Percentiles rank a stretch among this genome's conserved stretches.
Evolutionary conservation across 2,888 invertebrate genomes (phyloP).

Genomic region (Polydrusus cervinus): DNA sequence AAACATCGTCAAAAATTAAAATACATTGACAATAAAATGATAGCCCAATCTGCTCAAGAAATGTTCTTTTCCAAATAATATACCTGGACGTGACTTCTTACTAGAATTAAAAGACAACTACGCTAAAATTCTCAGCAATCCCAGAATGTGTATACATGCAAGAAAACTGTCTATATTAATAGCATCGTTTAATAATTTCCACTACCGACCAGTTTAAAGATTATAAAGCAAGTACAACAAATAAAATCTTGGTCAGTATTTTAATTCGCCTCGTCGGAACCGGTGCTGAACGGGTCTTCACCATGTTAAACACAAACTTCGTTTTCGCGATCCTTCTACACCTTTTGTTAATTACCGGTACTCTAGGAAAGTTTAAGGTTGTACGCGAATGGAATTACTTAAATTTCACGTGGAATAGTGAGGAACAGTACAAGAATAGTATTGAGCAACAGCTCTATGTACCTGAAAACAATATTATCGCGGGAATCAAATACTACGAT

Average conservation of each 20-base stretch:
- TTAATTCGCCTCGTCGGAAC: conserved; percentile 15
- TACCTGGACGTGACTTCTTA: too few species aligned
- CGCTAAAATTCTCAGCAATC: not conserved
- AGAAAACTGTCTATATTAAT: conserved; percentile 36
- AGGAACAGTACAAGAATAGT: conserved; percentile 74
- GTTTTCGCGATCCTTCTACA: conserved; percentile 29
- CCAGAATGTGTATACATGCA: not conserved
- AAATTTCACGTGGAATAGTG: conserved; percentile 80
- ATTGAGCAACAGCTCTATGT: conserved; percentile 76
- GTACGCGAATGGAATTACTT: conserved; percentile 83
- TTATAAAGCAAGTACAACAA: conserved; percentile 40
- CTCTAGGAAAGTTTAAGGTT: conserved; percentile 74
- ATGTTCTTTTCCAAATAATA: too few species aligned
- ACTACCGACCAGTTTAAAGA: conserved; percentile 33
- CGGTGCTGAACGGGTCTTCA: conserved; percentile 28
- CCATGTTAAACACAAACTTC: conserved; percentile 35
- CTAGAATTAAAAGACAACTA: not conserved
- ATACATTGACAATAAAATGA: too few species aligned
- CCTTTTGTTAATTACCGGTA: conserved; percentile 35
- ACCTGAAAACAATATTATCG: conserved; percentile 79
- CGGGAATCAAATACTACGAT: conserved; percentile 80
- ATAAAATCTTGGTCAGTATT: conserved; percentile 47
- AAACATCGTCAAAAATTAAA: too few species aligned
- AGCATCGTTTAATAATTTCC: conserved; percentile 43
- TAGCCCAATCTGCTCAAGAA: too few species aligned